Percentiles rank a stretch among this genome's conserved stretches.
Conservation (phyloP, 2,888 invertebrate species). For the Heliconius ethilla region DNA sequence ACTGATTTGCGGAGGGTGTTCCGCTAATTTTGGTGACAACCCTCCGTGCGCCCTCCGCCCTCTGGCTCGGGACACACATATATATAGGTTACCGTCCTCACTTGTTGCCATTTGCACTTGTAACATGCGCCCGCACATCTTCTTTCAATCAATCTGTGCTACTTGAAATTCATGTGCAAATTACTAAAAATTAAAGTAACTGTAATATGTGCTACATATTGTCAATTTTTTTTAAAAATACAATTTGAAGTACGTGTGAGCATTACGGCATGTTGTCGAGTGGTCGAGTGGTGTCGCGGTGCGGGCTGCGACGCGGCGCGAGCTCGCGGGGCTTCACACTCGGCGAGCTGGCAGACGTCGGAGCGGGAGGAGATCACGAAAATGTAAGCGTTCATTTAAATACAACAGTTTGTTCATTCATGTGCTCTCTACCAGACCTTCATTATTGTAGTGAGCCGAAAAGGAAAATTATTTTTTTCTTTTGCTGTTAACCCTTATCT, state of each 20-base stretch:
- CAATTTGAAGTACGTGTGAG: not conserved
- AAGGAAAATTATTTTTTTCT: not conserved
- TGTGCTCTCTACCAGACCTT: not conserved
- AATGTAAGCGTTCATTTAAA: slow-evolving; percentile 19
- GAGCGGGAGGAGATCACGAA: slow-evolving; percentile 1
- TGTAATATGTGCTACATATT: not conserved
- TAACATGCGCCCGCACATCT: slow-evolving; percentile 29
- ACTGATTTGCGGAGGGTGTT: slow-evolving; percentile 56
- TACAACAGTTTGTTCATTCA: not conserved
- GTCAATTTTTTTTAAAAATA: not conserved
- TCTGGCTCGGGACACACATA: slow-evolving; percentile 29
- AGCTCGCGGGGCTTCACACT: slow-evolving; percentile 55
- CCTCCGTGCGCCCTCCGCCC: slow-evolving; percentile 41
- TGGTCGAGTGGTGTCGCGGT: slow-evolving; percentile 53
- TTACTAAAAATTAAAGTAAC: not conserved
- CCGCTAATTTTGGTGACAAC: slow-evolving; percentile 50
- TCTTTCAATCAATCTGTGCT: not conserved
- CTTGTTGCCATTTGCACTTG: slow-evolving; percentile 34
- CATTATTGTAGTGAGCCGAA: not conserved
- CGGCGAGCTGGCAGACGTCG: slow-evolving; percentile 54
- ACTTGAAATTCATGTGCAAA: not conserved
- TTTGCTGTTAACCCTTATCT: not conserved
- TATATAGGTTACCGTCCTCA: slow-evolving; percentile 36
- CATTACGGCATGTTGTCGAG: slow-evolving; percentile 27
- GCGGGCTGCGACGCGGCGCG: slow-evolving; percentile 59